These are phyloP conservation scores for Promerops cafer DNA, from an alignment of 2,113 vertebrate species.

Conservation along the genomic window DNA sequence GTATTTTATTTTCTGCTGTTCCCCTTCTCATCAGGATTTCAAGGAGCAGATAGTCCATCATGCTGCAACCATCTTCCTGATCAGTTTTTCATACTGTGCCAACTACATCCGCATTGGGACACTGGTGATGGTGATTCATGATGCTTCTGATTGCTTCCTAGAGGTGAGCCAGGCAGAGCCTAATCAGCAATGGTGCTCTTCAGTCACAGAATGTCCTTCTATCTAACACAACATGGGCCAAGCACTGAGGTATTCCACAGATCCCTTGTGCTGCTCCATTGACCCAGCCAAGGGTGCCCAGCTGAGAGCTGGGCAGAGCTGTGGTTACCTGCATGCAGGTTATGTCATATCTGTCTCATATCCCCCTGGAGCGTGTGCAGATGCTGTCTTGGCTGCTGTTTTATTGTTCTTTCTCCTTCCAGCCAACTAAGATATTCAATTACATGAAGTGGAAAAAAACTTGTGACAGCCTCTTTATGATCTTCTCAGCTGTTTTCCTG, in stretches of 20 bases:
- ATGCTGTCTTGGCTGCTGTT: background rate
- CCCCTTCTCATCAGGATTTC: conserved; percentile 78
- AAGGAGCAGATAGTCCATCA: conserved; percentile 89
- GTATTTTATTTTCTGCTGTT: background rate
- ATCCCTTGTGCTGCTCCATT: background rate
- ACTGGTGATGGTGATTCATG: conserved; percentile 86
- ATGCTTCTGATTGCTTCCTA: conserved; percentile 82
- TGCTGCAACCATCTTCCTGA: conserved; percentile 83
- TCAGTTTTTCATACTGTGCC: conserved; percentile 86
- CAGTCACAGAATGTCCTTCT: background rate
- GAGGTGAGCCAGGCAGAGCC: conserved; percentile 74
- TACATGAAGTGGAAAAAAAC: conserved; percentile 81
- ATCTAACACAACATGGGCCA: background rate
- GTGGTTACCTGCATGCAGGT: background rate
- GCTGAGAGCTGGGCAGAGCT: background rate
- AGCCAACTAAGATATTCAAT: conserved; percentile 87
- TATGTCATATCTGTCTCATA: background rate
- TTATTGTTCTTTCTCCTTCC: conserved; percentile 18
- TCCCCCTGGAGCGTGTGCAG: background rate
- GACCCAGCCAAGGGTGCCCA: background rate
- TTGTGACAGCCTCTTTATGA: conserved; percentile 80
- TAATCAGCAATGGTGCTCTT: background rate
- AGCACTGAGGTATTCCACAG: background rate
- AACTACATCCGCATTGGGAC: conserved; percentile 89
- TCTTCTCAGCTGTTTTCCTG: conserved; percentile 82